Evolutionary conservation across 2,797 vertebrate genomes (phyloP).

Genomic region (Platalea minor): DNA sequence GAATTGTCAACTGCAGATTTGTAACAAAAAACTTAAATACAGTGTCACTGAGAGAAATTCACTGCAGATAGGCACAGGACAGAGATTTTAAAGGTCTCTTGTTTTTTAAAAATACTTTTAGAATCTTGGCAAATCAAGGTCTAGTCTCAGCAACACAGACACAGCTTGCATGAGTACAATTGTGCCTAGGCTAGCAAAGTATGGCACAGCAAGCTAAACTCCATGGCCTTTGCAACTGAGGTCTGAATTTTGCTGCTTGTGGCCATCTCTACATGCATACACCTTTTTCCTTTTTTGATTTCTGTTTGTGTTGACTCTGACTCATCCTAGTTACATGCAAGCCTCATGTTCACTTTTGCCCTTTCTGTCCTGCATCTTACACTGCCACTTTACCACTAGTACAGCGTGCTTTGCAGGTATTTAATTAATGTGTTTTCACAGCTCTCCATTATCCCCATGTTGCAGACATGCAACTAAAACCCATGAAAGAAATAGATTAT

Average conservation of each 20-base stretch:
- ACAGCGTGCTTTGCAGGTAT: background rate
- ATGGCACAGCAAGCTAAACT: background rate
- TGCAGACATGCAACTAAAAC: background rate
- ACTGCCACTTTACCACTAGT: background rate
- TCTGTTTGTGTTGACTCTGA: background rate
- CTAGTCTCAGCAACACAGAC: background rate
- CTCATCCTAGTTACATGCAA: background rate
- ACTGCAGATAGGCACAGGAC: background rate
- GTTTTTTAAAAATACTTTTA: background rate
- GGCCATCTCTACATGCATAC: too few species aligned
- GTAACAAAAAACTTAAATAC: background rate
- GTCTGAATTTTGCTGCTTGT: background rate
- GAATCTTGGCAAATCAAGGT: background rate
- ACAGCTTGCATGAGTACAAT: background rate
- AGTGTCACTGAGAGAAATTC: background rate
- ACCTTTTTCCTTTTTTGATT: background rate
- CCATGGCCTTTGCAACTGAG: background rate
- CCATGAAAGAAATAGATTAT: background rate
- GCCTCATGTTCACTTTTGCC: background rate
- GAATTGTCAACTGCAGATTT: background rate
- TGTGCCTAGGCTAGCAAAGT: background rate
- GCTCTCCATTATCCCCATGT: background rate
- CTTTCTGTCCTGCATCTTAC: background rate
- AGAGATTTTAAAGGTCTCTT: background rate
- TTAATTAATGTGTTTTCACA: background rate